Evolutionary conservation across 2,113 vertebrate genomes (phyloP).

Genomic region (Petaurus breviceps): DNA sequence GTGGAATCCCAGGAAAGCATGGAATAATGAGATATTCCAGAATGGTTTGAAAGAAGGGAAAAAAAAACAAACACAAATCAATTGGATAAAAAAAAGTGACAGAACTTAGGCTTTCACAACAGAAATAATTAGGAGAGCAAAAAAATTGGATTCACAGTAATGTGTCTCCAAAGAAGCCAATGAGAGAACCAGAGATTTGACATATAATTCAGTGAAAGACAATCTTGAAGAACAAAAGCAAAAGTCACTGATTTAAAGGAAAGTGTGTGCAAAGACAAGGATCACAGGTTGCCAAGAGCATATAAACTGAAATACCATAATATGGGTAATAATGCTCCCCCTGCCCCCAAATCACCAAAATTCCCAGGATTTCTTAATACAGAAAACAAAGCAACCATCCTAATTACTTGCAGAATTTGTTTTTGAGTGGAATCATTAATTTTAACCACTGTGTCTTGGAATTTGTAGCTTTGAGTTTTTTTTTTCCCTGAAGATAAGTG

Average conservation of each 20-base stretch:
- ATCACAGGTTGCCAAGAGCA: not conserved
- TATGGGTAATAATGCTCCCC: not conserved
- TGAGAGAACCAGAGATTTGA: not conserved
- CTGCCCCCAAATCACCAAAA: too few species aligned
- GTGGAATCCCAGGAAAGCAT: too few species aligned
- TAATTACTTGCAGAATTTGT: not conserved
- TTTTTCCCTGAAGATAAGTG: not conserved
- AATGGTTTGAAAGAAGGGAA: too few species aligned
- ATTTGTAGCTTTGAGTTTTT: not conserved
- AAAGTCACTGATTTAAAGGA: too few species aligned
- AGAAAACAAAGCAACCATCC: not conserved
- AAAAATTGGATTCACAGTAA: not conserved
- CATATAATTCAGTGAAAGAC: not conserved
- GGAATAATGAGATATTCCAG: too few species aligned
- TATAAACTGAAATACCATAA: not conserved
- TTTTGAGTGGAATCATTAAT: not conserved
- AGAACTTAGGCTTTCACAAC: too few species aligned
- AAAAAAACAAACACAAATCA: too few species aligned
- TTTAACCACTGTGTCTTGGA: not conserved
- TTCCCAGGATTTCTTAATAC: not conserved
- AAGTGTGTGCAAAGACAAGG: not conserved
- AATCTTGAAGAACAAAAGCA: too few species aligned
- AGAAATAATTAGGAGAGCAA: too few species aligned
- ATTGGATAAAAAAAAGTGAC: too few species aligned
- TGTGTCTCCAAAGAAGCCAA: not conserved